Evolutionary conservation across 1,140 invertebrate genomes (phyloP).

Genomic region (Littorina saxatilis): DNA sequence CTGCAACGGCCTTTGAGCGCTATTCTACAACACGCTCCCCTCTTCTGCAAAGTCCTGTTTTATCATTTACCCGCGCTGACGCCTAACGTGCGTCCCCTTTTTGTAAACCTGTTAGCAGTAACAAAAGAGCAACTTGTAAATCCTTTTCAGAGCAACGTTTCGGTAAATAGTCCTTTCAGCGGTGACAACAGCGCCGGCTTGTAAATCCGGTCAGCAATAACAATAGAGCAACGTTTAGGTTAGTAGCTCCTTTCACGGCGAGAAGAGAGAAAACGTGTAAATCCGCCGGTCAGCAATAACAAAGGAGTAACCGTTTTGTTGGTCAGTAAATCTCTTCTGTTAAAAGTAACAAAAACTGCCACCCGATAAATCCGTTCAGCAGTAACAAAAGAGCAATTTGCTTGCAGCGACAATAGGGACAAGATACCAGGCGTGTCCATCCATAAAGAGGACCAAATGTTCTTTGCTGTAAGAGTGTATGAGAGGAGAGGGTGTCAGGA

Average conservation of each 20-base stretch:
- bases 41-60: neutral
- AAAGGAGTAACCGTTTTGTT: no score
- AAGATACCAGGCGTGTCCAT: neutral
- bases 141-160: no score
- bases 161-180: no score
- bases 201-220: no score
- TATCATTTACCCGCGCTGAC: neutral
- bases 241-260: no score
- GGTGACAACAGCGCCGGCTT: no score
- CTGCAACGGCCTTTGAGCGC: neutral
- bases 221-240: no score
- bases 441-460: neutral
- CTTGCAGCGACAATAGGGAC: neutral
- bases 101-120: constrained; percentile 1
- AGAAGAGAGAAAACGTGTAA: no score
- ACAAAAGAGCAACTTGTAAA: neutral
- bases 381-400: constrained; percentile 4
- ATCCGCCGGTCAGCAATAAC: no score
- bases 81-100: neutral
- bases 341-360: neutral
- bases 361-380: no score
- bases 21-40: neutral
- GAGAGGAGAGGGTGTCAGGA: no score
- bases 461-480: neutral
- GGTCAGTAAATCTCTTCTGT: no score